Percentiles rank a stretch among this genome's conserved stretches.
These are phyloP conservation scores for Zoanthus solanderi DNA, from an alignment of 92 coral and sea anemone genomes.

Conservation along the genomic window DNA sequence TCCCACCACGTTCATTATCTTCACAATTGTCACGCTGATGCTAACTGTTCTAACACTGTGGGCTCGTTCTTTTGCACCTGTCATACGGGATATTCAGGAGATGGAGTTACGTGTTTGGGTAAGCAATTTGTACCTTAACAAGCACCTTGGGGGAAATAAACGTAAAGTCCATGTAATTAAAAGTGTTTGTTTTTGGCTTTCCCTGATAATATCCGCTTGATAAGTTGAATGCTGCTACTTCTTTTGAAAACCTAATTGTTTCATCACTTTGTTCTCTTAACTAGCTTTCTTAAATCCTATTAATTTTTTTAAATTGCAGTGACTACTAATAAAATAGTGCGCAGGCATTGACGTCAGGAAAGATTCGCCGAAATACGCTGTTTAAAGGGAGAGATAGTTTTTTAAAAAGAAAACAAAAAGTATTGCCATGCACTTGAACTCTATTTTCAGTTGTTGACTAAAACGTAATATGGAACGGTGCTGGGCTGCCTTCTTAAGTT, in stretches of 20 bases:
- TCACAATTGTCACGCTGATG: conserved; percentile 84
- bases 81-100: conserved; percentile 84
- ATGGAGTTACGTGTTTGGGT: conserved; percentile 84
- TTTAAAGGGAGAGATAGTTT: not conserved
- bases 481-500: not conserved
- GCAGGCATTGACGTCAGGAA: not conserved
- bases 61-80: conserved; percentile 95
- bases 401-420: not conserved
- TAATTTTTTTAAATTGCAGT: not conserved
- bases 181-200: not conserved
- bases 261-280: not conserved
- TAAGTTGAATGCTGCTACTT: no score
- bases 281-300: not conserved
- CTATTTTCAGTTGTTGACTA: not conserved
- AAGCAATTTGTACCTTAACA: not conserved
- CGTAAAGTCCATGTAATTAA: not conserved
- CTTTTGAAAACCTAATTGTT: no score
- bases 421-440: not conserved
- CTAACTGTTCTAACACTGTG: conserved; percentile 85
- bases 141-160: not conserved
- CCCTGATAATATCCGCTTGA: no score
- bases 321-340: not conserved
- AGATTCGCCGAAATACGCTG: not conserved
- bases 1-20: conserved; percentile 65
- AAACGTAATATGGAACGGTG: not conserved